Conservation (phyloP, 2,113 vertebrate genomes). For the Chiloscyllium plagiosum region DNA sequence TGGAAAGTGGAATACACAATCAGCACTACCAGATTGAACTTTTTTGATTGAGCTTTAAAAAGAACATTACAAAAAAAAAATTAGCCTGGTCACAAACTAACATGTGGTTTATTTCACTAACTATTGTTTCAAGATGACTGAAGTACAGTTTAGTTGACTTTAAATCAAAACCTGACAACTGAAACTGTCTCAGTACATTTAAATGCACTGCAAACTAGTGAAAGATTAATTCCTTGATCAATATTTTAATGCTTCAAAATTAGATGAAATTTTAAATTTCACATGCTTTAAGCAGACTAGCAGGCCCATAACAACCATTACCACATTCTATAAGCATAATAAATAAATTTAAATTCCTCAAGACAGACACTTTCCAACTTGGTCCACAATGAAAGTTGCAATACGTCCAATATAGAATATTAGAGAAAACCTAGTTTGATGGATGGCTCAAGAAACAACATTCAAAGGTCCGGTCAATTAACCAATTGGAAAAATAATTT, state of each 20-base stretch:
- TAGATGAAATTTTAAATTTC: background rate
- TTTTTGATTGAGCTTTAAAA: background rate
- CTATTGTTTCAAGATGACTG: background rate
- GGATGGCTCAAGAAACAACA: background rate
- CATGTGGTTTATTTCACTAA: background rate
- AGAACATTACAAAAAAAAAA: background rate
- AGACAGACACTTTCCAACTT: background rate
- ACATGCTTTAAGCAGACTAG: background rate
- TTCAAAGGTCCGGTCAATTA: background rate
- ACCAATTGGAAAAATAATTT: background rate
- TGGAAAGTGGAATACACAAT: background rate
- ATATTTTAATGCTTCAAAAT: background rate
- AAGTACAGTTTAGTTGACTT: background rate
- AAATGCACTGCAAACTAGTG: background rate
- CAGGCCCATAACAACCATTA: background rate
- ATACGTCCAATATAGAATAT: background rate
- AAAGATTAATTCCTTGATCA: background rate
- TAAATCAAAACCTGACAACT: background rate
- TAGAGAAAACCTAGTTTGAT: background rate
- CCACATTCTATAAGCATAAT: background rate
- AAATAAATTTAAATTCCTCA: background rate
- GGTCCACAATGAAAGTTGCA: background rate
- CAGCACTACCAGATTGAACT: background rate
- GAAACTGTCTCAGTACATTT: background rate
- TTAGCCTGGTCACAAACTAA: background rate